phyloP scores from a whole-genome alignment of 1,140 invertebrate genomes.

The Galleria mellonella region DNA sequence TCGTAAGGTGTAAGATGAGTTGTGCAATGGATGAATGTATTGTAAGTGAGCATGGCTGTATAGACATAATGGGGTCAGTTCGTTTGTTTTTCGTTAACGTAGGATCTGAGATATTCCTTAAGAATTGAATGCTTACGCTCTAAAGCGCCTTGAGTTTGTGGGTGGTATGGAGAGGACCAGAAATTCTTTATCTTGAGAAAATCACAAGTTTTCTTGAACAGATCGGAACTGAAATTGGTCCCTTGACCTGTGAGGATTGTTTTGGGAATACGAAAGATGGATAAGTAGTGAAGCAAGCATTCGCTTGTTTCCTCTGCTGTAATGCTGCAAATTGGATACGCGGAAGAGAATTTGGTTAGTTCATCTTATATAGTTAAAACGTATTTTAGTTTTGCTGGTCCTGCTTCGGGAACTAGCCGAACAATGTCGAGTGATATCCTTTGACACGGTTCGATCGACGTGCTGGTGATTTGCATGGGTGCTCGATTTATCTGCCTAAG shows the following conservation, averaged over 20 bases:
- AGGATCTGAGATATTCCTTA: neutral
- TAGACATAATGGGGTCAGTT: neutral
- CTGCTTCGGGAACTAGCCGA: constrained; percentile 28
- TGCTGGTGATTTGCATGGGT: constrained; percentile 39
- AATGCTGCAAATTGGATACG: constrained; percentile 26
- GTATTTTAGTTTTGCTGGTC: constrained; percentile 17
- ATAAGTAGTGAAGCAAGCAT: constrained; percentile 22
- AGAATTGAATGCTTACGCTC: neutral
- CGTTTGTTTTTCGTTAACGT: neutral
- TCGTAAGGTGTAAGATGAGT: neutral
- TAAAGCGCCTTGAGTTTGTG: neutral
- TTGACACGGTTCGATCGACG: constrained; percentile 24
- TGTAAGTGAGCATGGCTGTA: neutral
- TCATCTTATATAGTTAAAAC: constrained; percentile 43
- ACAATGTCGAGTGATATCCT: constrained; percentile 31
- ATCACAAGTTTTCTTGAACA: neutral
- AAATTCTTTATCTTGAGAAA: neutral
- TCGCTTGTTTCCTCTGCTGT: constrained; percentile 33
- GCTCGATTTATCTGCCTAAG: constrained; percentile 15
- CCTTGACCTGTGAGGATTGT: constrained; percentile 21
- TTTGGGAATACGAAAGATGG: constrained; percentile 1
- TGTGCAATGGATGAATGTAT: neutral
- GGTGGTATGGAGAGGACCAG: neutral
- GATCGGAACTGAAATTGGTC: neutral
- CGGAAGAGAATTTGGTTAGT: constrained; percentile 34